phyloP scores from a whole-genome alignment of 2,888 invertebrate species.

The Drosophila anomelani region DNA sequence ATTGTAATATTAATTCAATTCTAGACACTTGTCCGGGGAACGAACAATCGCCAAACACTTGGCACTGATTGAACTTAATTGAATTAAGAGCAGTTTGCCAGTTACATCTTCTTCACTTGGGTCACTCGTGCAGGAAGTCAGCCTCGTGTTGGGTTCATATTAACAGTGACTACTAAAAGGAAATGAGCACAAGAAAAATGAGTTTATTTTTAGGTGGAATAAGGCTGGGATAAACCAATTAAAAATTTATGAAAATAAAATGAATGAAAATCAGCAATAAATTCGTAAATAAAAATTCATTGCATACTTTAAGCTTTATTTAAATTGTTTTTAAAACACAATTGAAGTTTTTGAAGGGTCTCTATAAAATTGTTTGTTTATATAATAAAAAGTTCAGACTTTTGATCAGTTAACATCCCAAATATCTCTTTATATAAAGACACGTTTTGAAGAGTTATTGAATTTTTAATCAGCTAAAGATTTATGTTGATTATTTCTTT shows the following conservation, averaged over 20 bases:
- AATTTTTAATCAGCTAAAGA: background rate
- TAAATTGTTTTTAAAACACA: too few relatives aligned
- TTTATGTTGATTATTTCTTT: background rate
- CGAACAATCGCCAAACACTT: conserved; percentile 61
- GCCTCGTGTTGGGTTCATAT: conserved; percentile 29
- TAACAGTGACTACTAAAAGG: conserved; percentile 6
- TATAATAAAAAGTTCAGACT: background rate
- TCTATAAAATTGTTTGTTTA: background rate
- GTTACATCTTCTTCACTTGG: conserved; percentile 58
- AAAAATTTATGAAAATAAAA: too few relatives aligned
- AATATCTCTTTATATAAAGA: background rate
- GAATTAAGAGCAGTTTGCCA: conserved; percentile 59
- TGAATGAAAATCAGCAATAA: too few relatives aligned
- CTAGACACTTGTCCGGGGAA: conserved; percentile 50
- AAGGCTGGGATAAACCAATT: too few relatives aligned
- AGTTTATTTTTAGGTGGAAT: background rate
- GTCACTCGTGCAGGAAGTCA: conserved; percentile 57
- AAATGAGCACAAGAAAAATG: background rate
- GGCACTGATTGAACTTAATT: conserved; percentile 74
- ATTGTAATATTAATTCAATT: conserved; percentile 64
- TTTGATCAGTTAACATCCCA: background rate
- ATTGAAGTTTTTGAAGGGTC: too few relatives aligned
- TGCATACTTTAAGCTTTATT: too few relatives aligned
- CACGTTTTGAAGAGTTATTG: background rate
- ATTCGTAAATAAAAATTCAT: too few relatives aligned